Evolutionary conservation across 2,888 invertebrate genomes (phyloP), one percentile per base, ranked within the genome.

Genomic region (Crocallis elinguaria): DNA sequence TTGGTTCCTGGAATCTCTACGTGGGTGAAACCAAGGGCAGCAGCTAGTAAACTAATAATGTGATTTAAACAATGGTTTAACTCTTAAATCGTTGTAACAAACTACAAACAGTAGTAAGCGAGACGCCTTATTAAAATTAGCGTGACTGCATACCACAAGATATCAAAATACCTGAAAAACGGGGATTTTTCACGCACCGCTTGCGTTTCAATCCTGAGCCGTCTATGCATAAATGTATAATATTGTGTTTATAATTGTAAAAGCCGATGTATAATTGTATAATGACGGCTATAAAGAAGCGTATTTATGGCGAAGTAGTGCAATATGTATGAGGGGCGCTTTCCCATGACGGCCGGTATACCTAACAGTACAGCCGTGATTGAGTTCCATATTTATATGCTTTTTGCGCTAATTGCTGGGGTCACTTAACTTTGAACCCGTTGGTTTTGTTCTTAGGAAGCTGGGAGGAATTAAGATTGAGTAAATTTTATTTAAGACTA

Each of bases 241-340:
- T 56, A 57, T 55, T 56, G 38, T 6, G n/a, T 36, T 23, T 57
- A 66, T 71, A 72, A 71, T 71, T 60, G 58, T 54, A 57, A 63
- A 67, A 57, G 51, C 59, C 61, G 39, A 48, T 29, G 37, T 53
- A 66, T 72, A 67, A 70, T 64, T 65, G 68, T 62, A 68, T 77
- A 80, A 77, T 81, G 79, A 79, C 67, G 59, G 74, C 69, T 59
- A 75, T 75, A 73, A 74, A 68, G 67, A 60, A 64, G 67, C 67
- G 72, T 69, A 72, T 71, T 73, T 67, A 69, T 64, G 56, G 67
- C 56, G 66, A 78, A 75, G 62, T 85, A 89, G 88, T 88, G 90
- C 90, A 88, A 88, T 89, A 89, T 89, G 88, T 78, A 90, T 88
- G 88, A 84, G 82, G 35, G 32, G 67, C 69, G 57, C 48, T 57